Evolutionary conservation across 2,113 vertebrate species (phyloP), one percentile per base, ranked within the genome.

Genomic region (Vidua macroura): DNA sequence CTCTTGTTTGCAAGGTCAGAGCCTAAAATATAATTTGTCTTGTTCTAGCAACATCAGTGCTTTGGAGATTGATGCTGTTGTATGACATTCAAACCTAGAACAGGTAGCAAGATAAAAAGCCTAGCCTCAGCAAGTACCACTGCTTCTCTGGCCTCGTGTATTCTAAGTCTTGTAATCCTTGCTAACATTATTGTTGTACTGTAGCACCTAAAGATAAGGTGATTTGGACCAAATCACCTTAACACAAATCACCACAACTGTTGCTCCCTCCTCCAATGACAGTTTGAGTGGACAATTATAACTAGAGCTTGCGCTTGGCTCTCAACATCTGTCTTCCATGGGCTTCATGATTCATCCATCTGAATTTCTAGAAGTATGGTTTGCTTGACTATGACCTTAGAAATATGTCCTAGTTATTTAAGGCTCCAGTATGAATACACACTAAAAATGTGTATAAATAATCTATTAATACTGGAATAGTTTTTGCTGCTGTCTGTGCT

Each of bases 401-500:
- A 93, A 84, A 75, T 62, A 60, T 15, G 11, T 66, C 25, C 37
- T 56, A 20, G 49, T 62, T 75, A 49, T 52, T 90, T 67, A 79
- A 62, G 58, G 75, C 8, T 88, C 69, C 49, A 86, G 25, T 66
- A 52, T 51, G 33, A 88, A 53, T 85, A 6, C 20, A 49, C 9
- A 56, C 87, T 22, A 64, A 80, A 80, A 67, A 64, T 33, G 11
- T 41, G 56, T 37, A 35, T 41, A 72, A 76, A 64, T 77, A 60
- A 68, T 72, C 28, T 64, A 0, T 74, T 91, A 18, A 33, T 77
- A 30, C 23, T 80, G 64, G 43, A 93, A 35, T 67, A 33, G 41
- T 28, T 93, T 95, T 94, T 94, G 37, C 59, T 89, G 76, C 76
- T 90, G 48, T 75, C 27, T 83, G 31, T 69, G 64, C 56, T 48